Conservation (phyloP, 2,888 invertebrate genomes). For the Zele albiditarsus region DNA sequence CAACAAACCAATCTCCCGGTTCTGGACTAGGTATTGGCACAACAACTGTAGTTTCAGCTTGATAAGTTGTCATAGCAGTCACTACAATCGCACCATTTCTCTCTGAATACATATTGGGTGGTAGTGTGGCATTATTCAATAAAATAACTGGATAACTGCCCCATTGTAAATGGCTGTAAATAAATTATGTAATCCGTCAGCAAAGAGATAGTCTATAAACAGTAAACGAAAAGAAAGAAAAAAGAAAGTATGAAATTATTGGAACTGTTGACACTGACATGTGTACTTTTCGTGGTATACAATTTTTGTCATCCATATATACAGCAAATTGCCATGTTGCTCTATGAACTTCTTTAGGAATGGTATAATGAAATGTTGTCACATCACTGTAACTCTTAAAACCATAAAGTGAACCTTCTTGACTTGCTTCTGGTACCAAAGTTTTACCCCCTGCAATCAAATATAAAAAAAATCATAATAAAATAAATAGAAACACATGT, state of each 20-base stretch:
- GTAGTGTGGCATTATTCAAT: slow-evolving; percentile 74
- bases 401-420: slow-evolving; percentile 72
- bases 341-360: slow-evolving; percentile 72
- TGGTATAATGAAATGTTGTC: slow-evolving; percentile 73
- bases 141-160: slow-evolving; percentile 76
- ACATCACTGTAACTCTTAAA: slow-evolving; percentile 74
- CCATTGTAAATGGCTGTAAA: slow-evolving; percentile 74
- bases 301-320: slow-evolving; percentile 72
- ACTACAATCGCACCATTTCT: slow-evolving; percentile 62
- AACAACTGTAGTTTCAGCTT: slow-evolving; percentile 71
- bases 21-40: slow-evolving; percentile 73
- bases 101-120: slow-evolving; percentile 68
- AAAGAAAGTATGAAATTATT: slow-evolving; percentile 31
- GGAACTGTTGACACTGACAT: slow-evolving; percentile 65
- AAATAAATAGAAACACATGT: background rate
- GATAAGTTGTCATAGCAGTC: slow-evolving; percentile 67
- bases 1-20: slow-evolving; percentile 74
- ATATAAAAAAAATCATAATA: background rate
- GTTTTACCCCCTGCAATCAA: slow-evolving; percentile 45
- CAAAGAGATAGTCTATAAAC: too few species aligned
- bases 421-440: slow-evolving; percentile 72
- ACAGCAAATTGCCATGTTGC: slow-evolving; percentile 75
- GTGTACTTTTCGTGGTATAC: slow-evolving; percentile 71
- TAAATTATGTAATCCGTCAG: slow-evolving; percentile 4
- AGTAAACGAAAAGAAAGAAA: too few species aligned